Percentiles rank a stretch among this genome's conserved stretches.
Conservation (phyloP, 2,888 invertebrate species). For the Alentia gelatinosa region DNA sequence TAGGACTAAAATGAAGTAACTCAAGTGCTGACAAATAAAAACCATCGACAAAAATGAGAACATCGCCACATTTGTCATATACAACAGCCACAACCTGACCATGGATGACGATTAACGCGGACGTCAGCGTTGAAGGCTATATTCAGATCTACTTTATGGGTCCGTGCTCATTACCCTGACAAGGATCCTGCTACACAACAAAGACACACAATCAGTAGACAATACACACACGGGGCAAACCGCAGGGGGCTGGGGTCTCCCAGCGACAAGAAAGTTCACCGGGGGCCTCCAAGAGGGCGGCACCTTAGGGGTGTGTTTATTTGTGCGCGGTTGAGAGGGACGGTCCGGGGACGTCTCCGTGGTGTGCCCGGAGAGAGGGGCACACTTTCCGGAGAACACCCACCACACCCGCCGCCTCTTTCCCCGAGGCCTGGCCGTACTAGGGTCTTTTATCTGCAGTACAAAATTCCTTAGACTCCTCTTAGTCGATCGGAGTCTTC, state of each 20-base stretch:
- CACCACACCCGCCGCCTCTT: background rate
- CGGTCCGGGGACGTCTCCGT: background rate
- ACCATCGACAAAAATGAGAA: no score
- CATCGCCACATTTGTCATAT: no score
- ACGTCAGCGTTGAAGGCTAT: no score
- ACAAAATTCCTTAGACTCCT: no score
- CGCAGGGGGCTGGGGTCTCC: background rate
- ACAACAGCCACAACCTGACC: no score
- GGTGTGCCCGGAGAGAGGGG: background rate
- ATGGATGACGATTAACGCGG: no score
- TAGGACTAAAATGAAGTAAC: no score
- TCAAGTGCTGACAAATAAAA: no score
- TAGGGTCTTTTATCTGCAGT: no score
- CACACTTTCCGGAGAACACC: background rate
- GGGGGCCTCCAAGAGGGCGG: background rate
- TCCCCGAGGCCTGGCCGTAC: background rate
- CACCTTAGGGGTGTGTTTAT: background rate
- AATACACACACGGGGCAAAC: background rate
- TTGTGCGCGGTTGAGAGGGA: background rate
- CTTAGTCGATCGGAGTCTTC: no score
- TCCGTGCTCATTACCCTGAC: background rate
- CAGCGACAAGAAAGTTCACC: background rate
- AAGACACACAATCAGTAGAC: background rate
- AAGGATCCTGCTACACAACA: background rate
- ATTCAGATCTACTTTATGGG: no score